phyloP scores from a whole-genome alignment of 2,888 invertebrate genomes.

The Tipula lateralis region DNA sequence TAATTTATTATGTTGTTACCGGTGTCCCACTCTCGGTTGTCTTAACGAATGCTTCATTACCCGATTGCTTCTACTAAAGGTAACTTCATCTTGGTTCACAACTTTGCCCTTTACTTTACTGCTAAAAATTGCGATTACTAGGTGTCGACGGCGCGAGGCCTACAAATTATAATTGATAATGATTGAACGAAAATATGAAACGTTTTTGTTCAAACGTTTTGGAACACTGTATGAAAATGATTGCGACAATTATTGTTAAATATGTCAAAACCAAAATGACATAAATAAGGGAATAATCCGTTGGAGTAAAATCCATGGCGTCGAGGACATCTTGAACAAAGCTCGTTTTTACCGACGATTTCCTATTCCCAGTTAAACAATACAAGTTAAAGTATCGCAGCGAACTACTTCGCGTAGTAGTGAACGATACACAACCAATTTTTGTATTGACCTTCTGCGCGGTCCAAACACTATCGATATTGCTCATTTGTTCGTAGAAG shows the following conservation, averaged over 20 bases:
- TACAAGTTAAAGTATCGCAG: not conserved
- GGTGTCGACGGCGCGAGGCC: no score
- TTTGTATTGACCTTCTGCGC: not conserved
- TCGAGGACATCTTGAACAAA: not conserved
- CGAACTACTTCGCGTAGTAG: not conserved
- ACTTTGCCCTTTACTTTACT: no score
- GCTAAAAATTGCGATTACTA: no score
- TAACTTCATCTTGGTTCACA: no score
- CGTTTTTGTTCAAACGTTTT: not conserved
- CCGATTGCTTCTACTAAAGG: no score
- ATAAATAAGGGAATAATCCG: not conserved
- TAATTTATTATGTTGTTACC: no score
- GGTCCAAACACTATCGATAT: not conserved
- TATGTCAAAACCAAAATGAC: not conserved
- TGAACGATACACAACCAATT: not conserved
- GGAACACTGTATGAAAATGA: not conserved
- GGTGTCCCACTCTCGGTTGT: no score
- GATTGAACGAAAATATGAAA: not conserved
- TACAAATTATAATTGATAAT: not conserved
- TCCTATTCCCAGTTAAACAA: not conserved
- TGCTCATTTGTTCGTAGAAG: not conserved
- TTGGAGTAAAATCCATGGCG: not conserved
- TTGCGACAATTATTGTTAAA: not conserved
- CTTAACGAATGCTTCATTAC: no score
- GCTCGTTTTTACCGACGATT: not conserved